phyloP scores from a whole-genome alignment of 2,888 invertebrate species.

The Trissoscelio sp. region DNA sequence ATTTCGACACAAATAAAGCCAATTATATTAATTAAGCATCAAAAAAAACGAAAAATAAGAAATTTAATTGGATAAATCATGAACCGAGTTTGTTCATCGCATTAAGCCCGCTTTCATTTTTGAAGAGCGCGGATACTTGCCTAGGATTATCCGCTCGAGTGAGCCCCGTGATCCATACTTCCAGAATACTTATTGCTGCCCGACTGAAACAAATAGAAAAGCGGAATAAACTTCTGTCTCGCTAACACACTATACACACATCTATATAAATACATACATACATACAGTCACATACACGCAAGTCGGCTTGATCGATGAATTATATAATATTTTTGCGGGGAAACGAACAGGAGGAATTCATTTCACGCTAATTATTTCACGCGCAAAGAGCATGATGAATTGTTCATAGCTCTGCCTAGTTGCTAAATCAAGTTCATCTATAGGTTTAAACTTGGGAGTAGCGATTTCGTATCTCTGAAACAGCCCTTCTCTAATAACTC shows the following conservation, averaged over 20 bases:
- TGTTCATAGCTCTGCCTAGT: constrained; percentile 16
- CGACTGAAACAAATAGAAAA: constrained; percentile 37
- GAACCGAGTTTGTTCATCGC: neutral
- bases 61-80: no score
- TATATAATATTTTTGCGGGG: constrained; percentile 4
- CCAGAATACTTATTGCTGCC: constrained; percentile 12
- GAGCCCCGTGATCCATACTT: constrained; percentile 29
- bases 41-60: no score
- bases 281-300: no score
- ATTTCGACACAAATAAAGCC: no score
- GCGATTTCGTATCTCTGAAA: constrained; percentile 9
- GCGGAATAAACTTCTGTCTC: no score
- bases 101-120: neutral
- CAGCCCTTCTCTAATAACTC: constrained; percentile 6
- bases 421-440: constrained; percentile 35
- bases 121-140: constrained; percentile 27
- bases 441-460: constrained; percentile 28
- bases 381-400: constrained; percentile 36
- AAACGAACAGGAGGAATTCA: constrained; percentile 2
- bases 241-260: no score
- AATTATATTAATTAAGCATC: no score
- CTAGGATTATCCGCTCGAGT: constrained; percentile 38
- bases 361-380: constrained; percentile 27
- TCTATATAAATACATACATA: no score
- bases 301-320: constrained; percentile 29